These are phyloP conservation scores for Oithona nana DNA, from an alignment of 2,888 invertebrate genomes.

Conservation along the genomic window DNA sequence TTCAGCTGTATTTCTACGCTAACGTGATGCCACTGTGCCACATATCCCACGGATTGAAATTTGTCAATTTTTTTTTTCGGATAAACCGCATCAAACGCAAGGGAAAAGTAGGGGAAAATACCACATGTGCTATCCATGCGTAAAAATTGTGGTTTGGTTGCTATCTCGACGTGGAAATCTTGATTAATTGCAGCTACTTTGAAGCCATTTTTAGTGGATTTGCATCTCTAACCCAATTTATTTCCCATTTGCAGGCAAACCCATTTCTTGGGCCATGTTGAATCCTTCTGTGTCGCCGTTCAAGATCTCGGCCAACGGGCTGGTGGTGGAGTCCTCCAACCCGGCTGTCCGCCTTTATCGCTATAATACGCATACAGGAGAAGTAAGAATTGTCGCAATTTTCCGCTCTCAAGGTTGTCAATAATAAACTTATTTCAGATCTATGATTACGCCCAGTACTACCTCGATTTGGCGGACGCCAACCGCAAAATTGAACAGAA, in stretches of 20 bases:
- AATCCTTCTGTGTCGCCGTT: neutral
- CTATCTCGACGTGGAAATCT: neutral
- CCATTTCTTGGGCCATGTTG: neutral
- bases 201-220: neutral
- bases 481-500: neutral
- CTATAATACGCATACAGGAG: neutral
- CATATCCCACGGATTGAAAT: no score
- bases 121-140: no score
- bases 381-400: neutral
- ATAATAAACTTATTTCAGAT: neutral
- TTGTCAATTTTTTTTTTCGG: no score
- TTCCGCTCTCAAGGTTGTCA: neutral
- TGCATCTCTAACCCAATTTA: neutral
- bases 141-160: no score
- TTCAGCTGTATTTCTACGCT: no score
- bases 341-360: neutral
- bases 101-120: no score
- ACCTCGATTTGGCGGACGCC: neutral
- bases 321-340: neutral
- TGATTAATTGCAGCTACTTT: neutral
- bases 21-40: no score
- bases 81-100: no score
- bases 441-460: neutral
- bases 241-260: neutral
- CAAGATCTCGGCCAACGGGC: neutral